Base-by-base conservation (phyloP, 2,888 invertebrate genomes). In the Euphydryas editha region DNA sequence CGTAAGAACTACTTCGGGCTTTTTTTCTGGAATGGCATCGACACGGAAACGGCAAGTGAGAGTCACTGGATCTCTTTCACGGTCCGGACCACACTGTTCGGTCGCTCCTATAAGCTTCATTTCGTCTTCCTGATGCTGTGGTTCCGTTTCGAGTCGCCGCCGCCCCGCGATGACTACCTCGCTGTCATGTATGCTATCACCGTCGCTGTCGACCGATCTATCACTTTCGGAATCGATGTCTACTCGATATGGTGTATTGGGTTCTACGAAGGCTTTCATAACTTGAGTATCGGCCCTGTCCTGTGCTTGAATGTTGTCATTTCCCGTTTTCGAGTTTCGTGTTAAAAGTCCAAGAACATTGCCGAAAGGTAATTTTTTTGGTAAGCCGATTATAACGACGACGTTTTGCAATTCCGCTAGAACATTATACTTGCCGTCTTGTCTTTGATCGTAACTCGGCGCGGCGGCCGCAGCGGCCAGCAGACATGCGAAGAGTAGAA, bases 61-160 rank as follows among this genome's bases (percentile, higher is more conserved):
- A 10, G 96, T 96, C 67, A 93, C 93, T n/a, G 94, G 92, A 80
- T 96, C 95, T 39, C 96, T 93, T 73, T 92, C 93, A 75, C 95
- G 92, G 57, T 94, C 96, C 0, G 96, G 96, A 18, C 96, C 96
- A 81, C 96, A 96, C 79, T 96, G 95, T 78, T 96, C 96, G 59
- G 93, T 92, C 20, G 95, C 95, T 0, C 96, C 95, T 20, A 96
- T 76, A 54, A 96, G 87, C 76, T 93, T 94, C 78, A 93, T 85
- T 72, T 94, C 90, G 21, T 71, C 70, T 36, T 76, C 70, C 30
- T 76, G 73, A 1, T 21, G 77, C 54, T 78, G 76, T 20, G 75
- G 66, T 47, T 86, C 88, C 18, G 78, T 70, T 21, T 85, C 84
- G 21, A 78, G 69, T 17, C 83, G 81, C 47, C 85, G 80, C 18